Evolutionary conservation across 2,888 invertebrate species (phyloP), one percentile per base, ranked within the genome.

Genomic region (Microctonus hyperodae): DNA sequence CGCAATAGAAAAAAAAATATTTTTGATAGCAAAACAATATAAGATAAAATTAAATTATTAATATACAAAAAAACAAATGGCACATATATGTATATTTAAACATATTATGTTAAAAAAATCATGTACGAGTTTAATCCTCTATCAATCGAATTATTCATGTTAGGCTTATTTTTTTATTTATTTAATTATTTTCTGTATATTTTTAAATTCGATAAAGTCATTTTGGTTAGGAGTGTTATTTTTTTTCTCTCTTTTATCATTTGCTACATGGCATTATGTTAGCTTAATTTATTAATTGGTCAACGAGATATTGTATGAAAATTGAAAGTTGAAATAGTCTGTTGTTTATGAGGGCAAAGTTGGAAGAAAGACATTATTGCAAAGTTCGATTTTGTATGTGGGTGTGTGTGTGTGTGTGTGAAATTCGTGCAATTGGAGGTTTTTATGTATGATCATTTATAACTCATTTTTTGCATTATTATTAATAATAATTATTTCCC

Each of bases 201-300:
- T 59, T 16, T 55, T 56, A 9, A 16, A 35, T 58, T 58, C 37
- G 11, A n/a, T 40, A 40, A 40, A 40, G 1, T 40, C 16, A 23
- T 40, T 13, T 44, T 16, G 16, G n/a, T 40, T n/a, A 55, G 23
- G 9, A 33, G 1, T 28, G 53, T 25, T 7, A 13, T 48, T 59
- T 60, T 25, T 63, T 51, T 56, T 44, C 50, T 28, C 56, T 60
- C 55, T 68, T 25, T 23, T 28, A 69, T 71, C 67, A 72, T 70
- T 67, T 70, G 69, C 67, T 73, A 70, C 70, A 67, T 60, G 68
- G 67, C 62, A 69, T 70, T 70, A 72, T 71, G 71, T 69, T 74
- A 77, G 72, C 76, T 77, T 76, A 77, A 73, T 64, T 61, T 69
- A 66, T 74, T 78, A 78, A 77, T 77, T 76, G 76, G 75, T 78